Conservation (phyloP, 2,797 vertebrate genomes). For the Thaleichthys pacificus region DNA sequence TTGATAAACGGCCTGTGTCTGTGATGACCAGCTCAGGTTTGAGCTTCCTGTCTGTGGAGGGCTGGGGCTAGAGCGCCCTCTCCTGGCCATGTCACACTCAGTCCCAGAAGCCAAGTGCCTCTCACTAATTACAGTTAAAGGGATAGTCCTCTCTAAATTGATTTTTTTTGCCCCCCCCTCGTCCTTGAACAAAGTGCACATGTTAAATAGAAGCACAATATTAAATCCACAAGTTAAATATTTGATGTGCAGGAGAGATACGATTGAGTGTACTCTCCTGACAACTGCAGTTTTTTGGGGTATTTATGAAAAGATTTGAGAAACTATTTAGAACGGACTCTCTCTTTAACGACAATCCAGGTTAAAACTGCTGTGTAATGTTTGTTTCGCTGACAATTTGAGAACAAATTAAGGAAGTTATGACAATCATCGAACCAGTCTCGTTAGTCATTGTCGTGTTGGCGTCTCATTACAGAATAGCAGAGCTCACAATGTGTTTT, state of each 20-base stretch:
- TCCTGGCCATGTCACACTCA: neutral
- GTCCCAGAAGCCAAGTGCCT: neutral
- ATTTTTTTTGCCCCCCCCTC: neutral
- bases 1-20: too few relatives aligned
- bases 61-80: neutral
- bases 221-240: neutral
- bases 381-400: neutral
- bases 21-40: neutral
- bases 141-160: neutral
- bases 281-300: neutral
- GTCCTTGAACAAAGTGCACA: neutral
- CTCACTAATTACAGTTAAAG: neutral
- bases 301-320: neutral
- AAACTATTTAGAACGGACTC: neutral
- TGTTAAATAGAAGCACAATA: too few relatives aligned
- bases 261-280: neutral
- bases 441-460: neutral
- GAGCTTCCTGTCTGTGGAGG: neutral
- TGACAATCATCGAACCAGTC: conserved; percentile 41
- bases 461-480: too few relatives aligned
- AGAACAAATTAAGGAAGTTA: neutral
- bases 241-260: neutral
- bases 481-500: conserved; percentile 31
- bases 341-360: neutral
- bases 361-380: neutral